Evolutionary conservation across 1,140 invertebrate genomes (phyloP), one percentile per base, ranked within the genome.

Genomic region (Diabrotica undecimpunctata): DNA sequence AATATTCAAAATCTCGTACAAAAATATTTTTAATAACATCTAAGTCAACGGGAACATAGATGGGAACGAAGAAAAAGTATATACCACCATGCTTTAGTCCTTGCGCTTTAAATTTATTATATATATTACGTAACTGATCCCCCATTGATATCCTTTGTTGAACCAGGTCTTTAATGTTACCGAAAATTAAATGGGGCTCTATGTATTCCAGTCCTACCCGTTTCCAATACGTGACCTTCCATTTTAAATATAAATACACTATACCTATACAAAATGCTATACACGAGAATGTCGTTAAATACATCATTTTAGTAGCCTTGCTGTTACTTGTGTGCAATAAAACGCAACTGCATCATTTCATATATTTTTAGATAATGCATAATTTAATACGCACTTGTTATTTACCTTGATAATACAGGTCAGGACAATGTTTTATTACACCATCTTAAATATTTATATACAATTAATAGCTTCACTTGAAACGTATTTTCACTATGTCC

Each of bases 1-100:
- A 85, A 70, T 73, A 72, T 5, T 67, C 37, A 56, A 83, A 83
- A 67, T 84, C 80, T 55, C 79, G 83, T 0, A 79, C 74, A 0
- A 83, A 46, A n/a, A 84, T 73, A 0, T 71, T 14, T 63, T 79
- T 79, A 6, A 84, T 76, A 8, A 85, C 68, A 69, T 82, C 78
- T 4, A 78, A 80, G 75, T 85, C 83, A n/a, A 74, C 72, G 5
- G 78, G 71, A 0, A 73, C 14, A 53, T 68, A 70, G 11, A 68
- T 41, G 3, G 72, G 72, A n/a, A 36, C n/a, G 7, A 54, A 62
- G 6, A 64, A 54, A 9, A 72, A 52, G 46, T 66, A 69, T 50
- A 65, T 50, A 36, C 71, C 71, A 9, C 62, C 69, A 61, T 65
- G 63, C 13, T 55, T 54, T 6, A 46, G 53, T 2, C 57, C 62